Evolutionary conservation across 2,888 invertebrate species (phyloP).

Genomic region (Ormyrus rosae): DNA sequence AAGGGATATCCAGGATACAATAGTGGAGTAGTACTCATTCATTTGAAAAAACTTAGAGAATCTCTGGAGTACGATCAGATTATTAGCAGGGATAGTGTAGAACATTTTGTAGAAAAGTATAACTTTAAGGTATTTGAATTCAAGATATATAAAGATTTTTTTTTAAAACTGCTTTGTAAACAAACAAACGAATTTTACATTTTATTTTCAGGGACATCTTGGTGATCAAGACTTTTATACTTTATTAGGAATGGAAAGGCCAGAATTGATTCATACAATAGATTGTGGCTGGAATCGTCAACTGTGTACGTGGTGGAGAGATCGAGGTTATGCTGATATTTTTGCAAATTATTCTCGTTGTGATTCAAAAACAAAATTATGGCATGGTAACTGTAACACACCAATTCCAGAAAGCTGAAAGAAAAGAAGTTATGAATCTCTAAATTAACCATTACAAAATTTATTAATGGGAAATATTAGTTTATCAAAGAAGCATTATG

Average conservation of each 20-base stretch:
- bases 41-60: conserved; percentile 81
- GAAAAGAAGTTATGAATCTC: not conserved
- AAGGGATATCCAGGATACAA: conserved; percentile 86
- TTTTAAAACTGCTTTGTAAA: too few relatives aligned
- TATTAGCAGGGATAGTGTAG: conserved; percentile 77
- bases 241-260: conserved; percentile 82
- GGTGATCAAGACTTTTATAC: conserved; percentile 92
- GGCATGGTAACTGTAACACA: conserved; percentile 88
- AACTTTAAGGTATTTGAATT: conserved; percentile 77
- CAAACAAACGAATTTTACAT: conserved; percentile 20
- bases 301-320: conserved; percentile 88
- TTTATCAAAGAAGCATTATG: too few relatives aligned
- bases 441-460: too few relatives aligned
- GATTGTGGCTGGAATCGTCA: conserved; percentile 90
- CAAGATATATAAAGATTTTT: too few relatives aligned
- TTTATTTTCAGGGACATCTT: conserved; percentile 80
- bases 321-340: conserved; percentile 84
- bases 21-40: conserved; percentile 86
- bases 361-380: conserved; percentile 80
- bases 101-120: conserved; percentile 80
- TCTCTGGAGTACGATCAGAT: conserved; percentile 80
- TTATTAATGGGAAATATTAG: too few relatives aligned
- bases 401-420: conserved; percentile 78
- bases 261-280: conserved; percentile 83
- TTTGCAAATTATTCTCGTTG: conserved; percentile 86